Percentiles rank a stretch among this genome's conserved stretches.
Conservation (phyloP, 2,888 invertebrate genomes). For the Oligia latruncula region DNA sequence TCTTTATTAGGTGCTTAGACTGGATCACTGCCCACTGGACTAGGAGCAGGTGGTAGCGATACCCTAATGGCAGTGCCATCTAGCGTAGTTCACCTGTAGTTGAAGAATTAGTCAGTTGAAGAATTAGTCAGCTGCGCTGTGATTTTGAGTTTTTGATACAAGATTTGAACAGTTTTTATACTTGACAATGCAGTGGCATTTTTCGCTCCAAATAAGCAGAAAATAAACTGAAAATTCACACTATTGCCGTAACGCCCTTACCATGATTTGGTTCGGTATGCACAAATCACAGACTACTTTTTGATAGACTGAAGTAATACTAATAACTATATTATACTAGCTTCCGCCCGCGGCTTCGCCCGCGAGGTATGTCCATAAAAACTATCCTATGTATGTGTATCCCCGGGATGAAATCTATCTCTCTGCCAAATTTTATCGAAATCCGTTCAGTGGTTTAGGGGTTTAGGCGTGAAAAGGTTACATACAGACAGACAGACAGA, state of each 20-base stretch:
- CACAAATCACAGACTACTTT: no score
- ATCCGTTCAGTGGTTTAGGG: no score
- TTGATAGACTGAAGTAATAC: no score
- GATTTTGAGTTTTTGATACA: neutral
- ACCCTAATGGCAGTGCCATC: neutral
- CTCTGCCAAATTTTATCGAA: no score
- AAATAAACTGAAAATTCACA: neutral
- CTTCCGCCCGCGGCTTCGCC: no score
- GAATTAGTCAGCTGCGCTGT: neutral
- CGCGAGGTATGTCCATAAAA: no score
- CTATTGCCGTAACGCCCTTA: neutral
- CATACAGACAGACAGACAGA: no score
- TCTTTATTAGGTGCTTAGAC: neutral
- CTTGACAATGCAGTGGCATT: neutral
- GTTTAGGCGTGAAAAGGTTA: no score
- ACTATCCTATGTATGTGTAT: no score
- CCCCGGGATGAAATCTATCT: no score
- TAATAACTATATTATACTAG: no score
- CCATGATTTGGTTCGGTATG: neutral
- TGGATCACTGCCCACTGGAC: neutral
- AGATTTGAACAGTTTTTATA: neutral
- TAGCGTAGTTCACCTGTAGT: no score
- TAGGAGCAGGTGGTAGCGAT: neutral
- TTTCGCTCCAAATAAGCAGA: conserved; percentile 2
- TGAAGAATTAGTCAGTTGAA: neutral